Base-by-base conservation (phyloP, 2,797 vertebrate genomes). In the Coregonus sp. region DNA sequence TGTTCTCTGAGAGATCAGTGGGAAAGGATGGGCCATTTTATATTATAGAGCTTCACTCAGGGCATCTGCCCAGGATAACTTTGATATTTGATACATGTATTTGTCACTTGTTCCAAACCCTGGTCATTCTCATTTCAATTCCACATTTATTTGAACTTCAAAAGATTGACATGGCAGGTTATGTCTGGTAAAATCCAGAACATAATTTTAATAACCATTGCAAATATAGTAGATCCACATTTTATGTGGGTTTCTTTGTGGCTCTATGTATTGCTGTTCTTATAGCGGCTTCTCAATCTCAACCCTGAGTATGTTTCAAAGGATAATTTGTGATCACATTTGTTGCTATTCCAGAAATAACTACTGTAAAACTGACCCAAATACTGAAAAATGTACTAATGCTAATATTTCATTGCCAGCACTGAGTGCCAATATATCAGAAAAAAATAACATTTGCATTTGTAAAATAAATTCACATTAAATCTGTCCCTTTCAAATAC, bases 81-180 rank as follows among this genome's bases (percentile, higher is more conserved):
- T 91, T 91, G 91, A 93, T 92, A 90, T 88, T 88, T 89, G 87
- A 91, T 89, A 86, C 83, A 90, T 91, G 83, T 90, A 86, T 91
- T 47, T 85, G 82, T 82, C 85, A 88, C 89, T 90, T 90, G 88
- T 87, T 91, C 88, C 86, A 70, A 86, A 71, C 35, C 76, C 69
- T 67, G 59, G 70, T 16, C 18, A 9, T 51, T 67, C 52, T 47
- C 56, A 29, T 25, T 66, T 66, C 29, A 14, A 14, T 66, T 29
- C 15, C 25, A 4, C 12, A 31, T 65, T 25, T 65, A 11, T 65
- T 12, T 65, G 3, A 31, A 65, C 29, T 14, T 66, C 6, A 33
- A 29, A 29, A 66, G 11, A 31, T 33, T 20, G 5, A 66, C 4
- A 4, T n/a, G 56, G 11, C 25, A 66, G 7, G n/a, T 59, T 31